phyloP scores from a whole-genome alignment of 2,888 invertebrate genomes.

The Melanostoma mellinum region DNA sequence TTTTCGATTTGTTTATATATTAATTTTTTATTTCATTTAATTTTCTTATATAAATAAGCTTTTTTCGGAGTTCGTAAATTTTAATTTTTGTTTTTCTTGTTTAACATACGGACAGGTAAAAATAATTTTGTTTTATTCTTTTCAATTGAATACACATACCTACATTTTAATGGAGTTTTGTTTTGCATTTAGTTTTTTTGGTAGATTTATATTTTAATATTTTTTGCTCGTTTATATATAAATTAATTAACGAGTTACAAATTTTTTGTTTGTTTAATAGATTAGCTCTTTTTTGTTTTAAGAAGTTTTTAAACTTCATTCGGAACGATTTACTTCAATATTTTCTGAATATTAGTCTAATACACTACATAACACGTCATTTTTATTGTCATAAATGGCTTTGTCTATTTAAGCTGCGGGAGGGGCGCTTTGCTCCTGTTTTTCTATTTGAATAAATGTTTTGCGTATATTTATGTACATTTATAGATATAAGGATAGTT shows the following conservation, averaged over 20 bases:
- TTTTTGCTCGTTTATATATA: slow-evolving; percentile 23
- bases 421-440: slow-evolving; percentile 31
- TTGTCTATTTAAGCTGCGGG: slow-evolving; percentile 56
- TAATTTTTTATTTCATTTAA: slow-evolving; percentile 51
- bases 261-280: slow-evolving; percentile 69
- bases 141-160: slow-evolving; percentile 61
- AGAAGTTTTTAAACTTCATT: slow-evolving; percentile 24
- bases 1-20: slow-evolving; percentile 79
- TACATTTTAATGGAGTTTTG: slow-evolving; percentile 68
- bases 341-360: slow-evolving; percentile 39
- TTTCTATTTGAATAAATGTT: background rate
- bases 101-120: slow-evolving; percentile 63
- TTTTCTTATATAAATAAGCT: slow-evolving; percentile 43
- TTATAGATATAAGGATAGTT: background rate
- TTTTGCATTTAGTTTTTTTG: slow-evolving; percentile 55
- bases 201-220: slow-evolving; percentile 45
- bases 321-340: slow-evolving; percentile 42
- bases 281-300: slow-evolving; percentile 23
- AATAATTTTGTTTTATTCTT: slow-evolving; percentile 48
- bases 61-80: slow-evolving; percentile 62
- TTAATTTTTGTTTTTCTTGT: slow-evolving; percentile 18
- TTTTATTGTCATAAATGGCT: slow-evolving; percentile 69
- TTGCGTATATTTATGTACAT: slow-evolving; percentile 5
- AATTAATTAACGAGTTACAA: slow-evolving; percentile 40
- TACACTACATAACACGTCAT: slow-evolving; percentile 60